phyloP scores from a whole-genome alignment of 2,888 invertebrate species.

The Acheta domesticus region DNA sequence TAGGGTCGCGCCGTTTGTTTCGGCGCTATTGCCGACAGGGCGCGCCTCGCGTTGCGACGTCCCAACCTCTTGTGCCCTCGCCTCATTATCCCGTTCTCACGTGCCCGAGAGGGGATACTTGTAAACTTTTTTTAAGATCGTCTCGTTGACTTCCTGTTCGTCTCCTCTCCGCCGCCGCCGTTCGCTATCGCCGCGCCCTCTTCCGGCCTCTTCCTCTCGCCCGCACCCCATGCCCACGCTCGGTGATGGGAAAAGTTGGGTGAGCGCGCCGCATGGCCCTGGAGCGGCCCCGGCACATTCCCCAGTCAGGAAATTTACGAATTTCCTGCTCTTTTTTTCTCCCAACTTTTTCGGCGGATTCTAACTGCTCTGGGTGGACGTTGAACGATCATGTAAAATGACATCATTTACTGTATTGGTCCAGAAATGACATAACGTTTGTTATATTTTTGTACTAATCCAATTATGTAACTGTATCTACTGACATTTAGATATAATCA shows the following conservation, averaged over 20 bases:
- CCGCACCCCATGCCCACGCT: neutral
- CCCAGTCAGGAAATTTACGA: constrained; percentile 8
- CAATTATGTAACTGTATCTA: too few species aligned
- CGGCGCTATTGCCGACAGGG: neutral
- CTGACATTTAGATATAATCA: too few species aligned
- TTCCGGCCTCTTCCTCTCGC: neutral
- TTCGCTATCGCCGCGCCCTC: too few species aligned
- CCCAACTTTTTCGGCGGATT: neutral
- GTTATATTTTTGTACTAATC: too few species aligned
- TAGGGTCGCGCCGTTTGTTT: neutral
- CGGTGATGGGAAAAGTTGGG: constrained; percentile 2
- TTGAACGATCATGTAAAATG: neutral
- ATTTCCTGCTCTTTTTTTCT: neutral
- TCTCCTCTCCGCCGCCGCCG: too few species aligned
- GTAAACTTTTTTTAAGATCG: constrained; percentile 5
- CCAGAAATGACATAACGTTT: too few species aligned
- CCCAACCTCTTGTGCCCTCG: neutral
- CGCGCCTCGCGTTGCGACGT: neutral
- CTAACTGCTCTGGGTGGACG: neutral
- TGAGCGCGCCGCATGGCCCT: neutral
- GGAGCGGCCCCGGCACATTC: neutral
- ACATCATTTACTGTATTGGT: neutral
- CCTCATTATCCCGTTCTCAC: constrained; percentile 4
- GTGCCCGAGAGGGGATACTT: constrained; percentile 11
- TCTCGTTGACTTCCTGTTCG: neutral